Percentiles rank a stretch among this genome's conserved stretches.
Evolutionary conservation across 1,140 invertebrate genomes (phyloP).

Genomic region (Meloidogyne floridensis): DNA sequence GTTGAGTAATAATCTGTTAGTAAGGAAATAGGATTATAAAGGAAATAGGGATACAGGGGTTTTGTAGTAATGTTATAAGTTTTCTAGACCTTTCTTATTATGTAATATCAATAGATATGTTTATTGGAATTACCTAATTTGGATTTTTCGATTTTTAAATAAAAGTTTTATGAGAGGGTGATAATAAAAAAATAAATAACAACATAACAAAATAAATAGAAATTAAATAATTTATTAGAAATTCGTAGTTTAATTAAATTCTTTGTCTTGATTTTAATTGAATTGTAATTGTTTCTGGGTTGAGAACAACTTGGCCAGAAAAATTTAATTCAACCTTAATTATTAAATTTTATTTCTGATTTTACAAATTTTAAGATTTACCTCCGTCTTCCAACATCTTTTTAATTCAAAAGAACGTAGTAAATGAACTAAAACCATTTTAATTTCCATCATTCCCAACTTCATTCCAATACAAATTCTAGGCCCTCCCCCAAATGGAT

Average conservation of each 20-base stretch:
- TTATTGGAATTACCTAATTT: no score
- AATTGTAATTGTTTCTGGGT: constrained; percentile 31
- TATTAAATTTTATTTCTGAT: neutral
- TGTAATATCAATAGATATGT: no score
- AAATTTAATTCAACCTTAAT: constrained; percentile 27
- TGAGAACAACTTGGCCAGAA: constrained; percentile 25
- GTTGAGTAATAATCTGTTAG: no score
- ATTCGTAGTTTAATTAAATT: neutral
- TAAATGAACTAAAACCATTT: constrained; percentile 69
- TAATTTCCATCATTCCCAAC: constrained; percentile 74
- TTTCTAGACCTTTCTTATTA: no score
- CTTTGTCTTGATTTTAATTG: constrained; percentile 14
- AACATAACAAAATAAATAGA: neutral
- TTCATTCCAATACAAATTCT: constrained; percentile 72
- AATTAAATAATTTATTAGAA: neutral
- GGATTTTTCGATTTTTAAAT: no score
- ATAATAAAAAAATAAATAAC: neutral
- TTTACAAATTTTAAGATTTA: neutral
- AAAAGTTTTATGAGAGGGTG: no score
- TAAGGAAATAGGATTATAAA: no score
- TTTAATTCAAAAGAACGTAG: constrained; percentile 41
- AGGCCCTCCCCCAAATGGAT: constrained; percentile 69
- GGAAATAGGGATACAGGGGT: no score
- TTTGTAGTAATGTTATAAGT: no score
- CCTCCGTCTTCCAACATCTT: constrained; percentile 27